Evolutionary conservation across 2,888 invertebrate species (phyloP), one percentile per base, ranked within the genome.

Genomic region (Pardosa pseudoannulata): DNA sequence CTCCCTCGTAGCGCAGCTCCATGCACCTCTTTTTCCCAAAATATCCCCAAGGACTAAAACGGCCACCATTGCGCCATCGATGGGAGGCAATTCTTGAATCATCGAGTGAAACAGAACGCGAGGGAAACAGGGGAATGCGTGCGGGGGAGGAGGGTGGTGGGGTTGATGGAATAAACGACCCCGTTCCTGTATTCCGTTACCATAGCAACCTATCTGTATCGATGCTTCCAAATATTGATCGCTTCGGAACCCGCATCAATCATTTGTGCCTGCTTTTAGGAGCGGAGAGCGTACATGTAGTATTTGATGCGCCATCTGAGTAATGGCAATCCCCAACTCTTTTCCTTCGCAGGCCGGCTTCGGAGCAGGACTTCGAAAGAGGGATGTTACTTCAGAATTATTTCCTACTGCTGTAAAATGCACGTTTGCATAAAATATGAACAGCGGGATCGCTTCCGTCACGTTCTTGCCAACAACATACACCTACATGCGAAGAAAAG

Each of bases 141-240:
- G n/a, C n/a, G n/a, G n/a, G n/a, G n/a, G 41, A 46, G 41, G 16
- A 2, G 23, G 23, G 56, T 19, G 19, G 5, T 2, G 56, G 23
- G 19, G 23, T 23, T 56, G 19, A 23, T 23, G 19, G 56, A 56
- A 56, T 23, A 23, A 56, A 56, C 19, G 56, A 19, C 56, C 56
- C 56, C 56, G 23, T 56, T 56, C 56, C 56, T 56, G 56, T 56
- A 56, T 56, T 56, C 56, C 5, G 56, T 56, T 56, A 23, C 23
- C 56, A 56, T 56, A 23, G 56, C 56, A 56, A 23, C 56, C 23
- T 56, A 56, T 56, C 56, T 56, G 56, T 56, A 56, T 56, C 56
- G 56, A 56, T 56, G 56, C 56, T 56, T 56, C 56, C 56, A 56
- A 56, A 56, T 56, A 56, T 56, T 56, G 56, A 56, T 56, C 56